Evolutionary conservation across 2,888 invertebrate species (phyloP), one percentile per base, ranked within the genome.

Genomic region (Eupeodes luniger): DNA sequence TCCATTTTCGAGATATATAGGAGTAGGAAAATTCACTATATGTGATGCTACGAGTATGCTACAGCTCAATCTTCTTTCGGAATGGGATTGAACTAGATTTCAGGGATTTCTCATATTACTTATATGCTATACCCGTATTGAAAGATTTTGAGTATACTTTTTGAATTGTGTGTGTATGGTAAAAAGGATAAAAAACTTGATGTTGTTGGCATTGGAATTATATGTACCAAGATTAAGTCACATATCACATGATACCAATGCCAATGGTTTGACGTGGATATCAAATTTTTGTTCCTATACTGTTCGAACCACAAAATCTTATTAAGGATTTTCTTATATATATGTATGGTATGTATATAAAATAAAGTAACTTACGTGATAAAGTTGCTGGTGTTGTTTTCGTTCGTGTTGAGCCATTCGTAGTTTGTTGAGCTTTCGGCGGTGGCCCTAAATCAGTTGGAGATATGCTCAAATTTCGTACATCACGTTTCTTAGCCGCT

Each of bases 401-500:
- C 89, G 90, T 90, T 85, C 93, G 92, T 72, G 92, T 90, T 75
- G 92, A 92, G 67, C 93, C 92, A 90, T 93, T 93, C 81, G 91
- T 90, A 80, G 93, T 93, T 91, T 93, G 93, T 86, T 93, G 93
- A 75, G 93, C 92, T 91, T 94, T 94, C 85, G 93, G 93, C 81
- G 94, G 94, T 91, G 94, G 93, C 89, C 94, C 93, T 90, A 93
- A 91, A 91, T 94, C 94, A 76, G 93, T 93, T 66, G 94, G 94
- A 89, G 94, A 93, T 91, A 93, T 93, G 91, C 92, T 94, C 90
- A 94, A 91, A 91, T 93, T 93, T 86, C 93, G 93, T 84, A 94
- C 94, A 93, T 94, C 94, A 85, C 94, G 93, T 90, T 94, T 94
- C 90, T 94, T 94, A 91, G 93, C 93, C 90, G 93, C 92, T 92